Base-by-base conservation (phyloP, 2,797 vertebrate genomes). In the Kryptopterus vitreolus region DNA sequence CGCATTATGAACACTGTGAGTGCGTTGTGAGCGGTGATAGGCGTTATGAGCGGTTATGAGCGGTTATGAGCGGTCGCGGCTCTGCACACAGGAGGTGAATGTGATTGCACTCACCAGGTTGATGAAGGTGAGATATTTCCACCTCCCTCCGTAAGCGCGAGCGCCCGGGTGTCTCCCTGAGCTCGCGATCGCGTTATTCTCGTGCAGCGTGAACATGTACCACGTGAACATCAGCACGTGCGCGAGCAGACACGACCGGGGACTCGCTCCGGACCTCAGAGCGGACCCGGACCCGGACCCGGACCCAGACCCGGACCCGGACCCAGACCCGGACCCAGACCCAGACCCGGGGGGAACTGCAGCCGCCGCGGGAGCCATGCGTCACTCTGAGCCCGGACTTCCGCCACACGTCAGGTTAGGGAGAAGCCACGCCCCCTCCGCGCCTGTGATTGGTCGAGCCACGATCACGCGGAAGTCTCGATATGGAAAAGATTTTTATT, bases 51-150 rank as follows among this genome's bases (percentile, higher is more conserved):
- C 38, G 7, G 38, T 43, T 43, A 43, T 43, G 38, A 43, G n/a
- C n/a, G n/a, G 38, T 43, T 7, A 43, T 43, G 10, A 43, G 7
- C 38, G 7, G 38, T 43, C 10, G 10, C 10, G 38, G 10, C n/a
- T n/a, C n/a, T n/a, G n/a, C 10, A 43, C 6, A 43, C 10, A 2
- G 8, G 38, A 43, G 38, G 10, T 43, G 38, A 43, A 26, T 4
- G 8, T 24, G 2, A n/a, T 24, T 29, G 12, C 10, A 31, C 88
- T 86, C 79, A 93, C 92, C 89, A 93, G 85, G 80, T 93, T 90
- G 20, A 94, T 85, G 81, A 92, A 94, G 50, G 92, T 94, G 55
- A 93, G 81, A 65, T 92, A 91, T 70, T 94, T 93, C 92, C 93
- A 94, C n/a, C 86, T 83, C 0, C 92, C 92, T 6, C 92, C 91